Base-by-base conservation (phyloP, 1,140 invertebrate species). In the Wasmannia auropunctata region DNA sequence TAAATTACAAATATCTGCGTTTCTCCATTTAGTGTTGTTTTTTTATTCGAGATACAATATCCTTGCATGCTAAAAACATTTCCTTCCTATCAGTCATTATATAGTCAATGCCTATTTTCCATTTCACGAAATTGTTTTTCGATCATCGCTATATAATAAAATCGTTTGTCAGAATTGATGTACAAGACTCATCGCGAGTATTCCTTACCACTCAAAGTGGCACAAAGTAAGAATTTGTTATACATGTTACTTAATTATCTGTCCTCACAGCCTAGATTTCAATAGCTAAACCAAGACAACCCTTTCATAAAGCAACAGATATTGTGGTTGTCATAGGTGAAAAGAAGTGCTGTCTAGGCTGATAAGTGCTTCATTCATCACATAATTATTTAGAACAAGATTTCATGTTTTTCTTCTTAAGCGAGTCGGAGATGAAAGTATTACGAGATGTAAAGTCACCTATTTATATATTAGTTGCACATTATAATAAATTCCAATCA, bases 211-310 rank as follows among this genome's bases (percentile, higher is more conserved):
- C 43, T 43, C 51, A 51, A 70, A 60, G 72, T 63, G 77, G 84
- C 67, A 79, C 31, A 76, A 43, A 90, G 67, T 62, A 70, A 31
- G 62, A 74, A 86, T 81, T 76, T 58, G 74, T 88, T 88, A 72
- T 40, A 51, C 4, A 70, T 65, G 19, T 62, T 40, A 63, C 63
- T 74, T 88, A 28, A 72, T 34, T 19, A 84, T 86, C 86, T 86
- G 70, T 76, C 76, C 65, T 75, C 67, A 86, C 93, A 94, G 93
- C 92, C 92, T 92, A 94, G 93, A 93, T 89, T 85, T 83, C 85
- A 90, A 92, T 87, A 91, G 89, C 70, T 80, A 86, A 79, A 91
- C 92, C 92, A 75, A 91, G 93, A 93, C 94, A 95, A 94, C 93
- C 92, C 0, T 67, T 89, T 63, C 69, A 72, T 58, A 87, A 91